Percentiles rank a stretch among this genome's conserved stretches.
Conservation (phyloP, 2,888 invertebrate species). For the Synanthedon andrenaeformis region DNA sequence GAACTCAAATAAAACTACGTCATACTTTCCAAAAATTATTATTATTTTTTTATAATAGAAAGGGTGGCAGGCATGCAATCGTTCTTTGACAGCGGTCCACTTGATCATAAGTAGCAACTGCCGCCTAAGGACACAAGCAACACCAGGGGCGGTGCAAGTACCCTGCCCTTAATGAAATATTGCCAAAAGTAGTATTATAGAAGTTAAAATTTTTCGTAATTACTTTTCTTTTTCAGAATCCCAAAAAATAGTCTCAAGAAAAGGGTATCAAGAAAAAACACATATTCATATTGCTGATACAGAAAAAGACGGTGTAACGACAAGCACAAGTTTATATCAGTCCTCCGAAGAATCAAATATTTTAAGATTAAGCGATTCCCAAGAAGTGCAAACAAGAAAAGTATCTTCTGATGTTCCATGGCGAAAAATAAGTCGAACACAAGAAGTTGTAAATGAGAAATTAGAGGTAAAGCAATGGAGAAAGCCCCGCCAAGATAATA, state of each 20-base stretch:
- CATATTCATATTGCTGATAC: constrained; percentile 18
- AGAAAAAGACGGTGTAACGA: constrained; percentile 19
- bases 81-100: no score
- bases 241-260: constrained; percentile 25
- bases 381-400: constrained; percentile 38
- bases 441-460: constrained; percentile 12
- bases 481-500: constrained; percentile 16
- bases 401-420: constrained; percentile 35
- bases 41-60: no score
- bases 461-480: constrained; percentile 29
- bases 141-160: no score
- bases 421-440: constrained; percentile 31
- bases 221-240: constrained; percentile 32
- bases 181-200: no score
- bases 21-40: no score
- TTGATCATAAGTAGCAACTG: no score
- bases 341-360: constrained; percentile 53
- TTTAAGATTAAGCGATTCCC: constrained; percentile 33
- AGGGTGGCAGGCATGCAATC: no score
- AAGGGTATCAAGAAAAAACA: constrained; percentile 35
- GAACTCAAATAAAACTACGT: no score
- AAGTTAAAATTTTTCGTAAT: no score
- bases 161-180: no score
- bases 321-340: constrained; percentile 30
- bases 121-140: no score